Percentiles rank a stretch among this genome's conserved stretches.
phyloP scores from a whole-genome alignment of 2,113 vertebrate genomes.

The Rhinichthys klamathensis region DNA sequence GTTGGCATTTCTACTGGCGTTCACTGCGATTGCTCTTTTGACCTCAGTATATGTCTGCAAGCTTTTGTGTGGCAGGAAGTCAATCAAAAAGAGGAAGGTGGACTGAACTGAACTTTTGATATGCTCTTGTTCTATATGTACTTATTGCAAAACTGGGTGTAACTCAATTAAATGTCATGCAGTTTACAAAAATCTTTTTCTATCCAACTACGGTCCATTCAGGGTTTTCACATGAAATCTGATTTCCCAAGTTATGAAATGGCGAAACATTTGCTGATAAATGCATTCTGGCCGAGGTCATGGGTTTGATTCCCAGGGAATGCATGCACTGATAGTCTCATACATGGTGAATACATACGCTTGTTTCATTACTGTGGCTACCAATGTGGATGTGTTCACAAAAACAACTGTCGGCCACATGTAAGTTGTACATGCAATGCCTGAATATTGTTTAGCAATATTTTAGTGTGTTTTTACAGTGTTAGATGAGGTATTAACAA shows the following conservation, averaged over 20 bases:
- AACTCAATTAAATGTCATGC: neutral
- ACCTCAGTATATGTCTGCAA: constrained; percentile 48
- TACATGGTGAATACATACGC: neutral
- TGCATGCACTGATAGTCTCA: neutral
- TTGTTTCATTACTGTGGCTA: neutral
- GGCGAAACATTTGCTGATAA: too few relatives aligned
- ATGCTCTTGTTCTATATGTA: neutral
- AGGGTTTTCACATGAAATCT: too few relatives aligned
- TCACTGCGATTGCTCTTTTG: constrained; percentile 51
- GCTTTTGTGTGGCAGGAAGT: constrained; percentile 58
- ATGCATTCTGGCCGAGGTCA: neutral
- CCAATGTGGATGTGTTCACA: neutral
- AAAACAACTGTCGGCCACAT: neutral
- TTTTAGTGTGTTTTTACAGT: too few relatives aligned
- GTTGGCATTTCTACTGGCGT: constrained; percentile 43
- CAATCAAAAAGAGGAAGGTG: constrained; percentile 65
- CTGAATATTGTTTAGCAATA: too few relatives aligned
- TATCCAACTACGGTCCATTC: too few relatives aligned
- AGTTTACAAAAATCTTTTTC: too few relatives aligned
- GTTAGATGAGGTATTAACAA: neutral
- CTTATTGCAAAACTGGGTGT: neutral
- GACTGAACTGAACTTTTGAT: constrained; percentile 58
- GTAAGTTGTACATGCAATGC: neutral
- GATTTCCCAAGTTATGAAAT: too few relatives aligned
- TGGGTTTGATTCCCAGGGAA: neutral